Percentiles rank a stretch among this genome's conserved stretches.
Conservation (phyloP, 2,113 vertebrate species). For the human (Homo sapiens) region GRCh38 chrX:117378001-117378500, state of each 20-base stretch:
- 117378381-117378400: not conserved
- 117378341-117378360: not conserved
- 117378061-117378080: not conserved
- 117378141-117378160: not conserved
- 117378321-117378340: not conserved
- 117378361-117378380: not conserved
- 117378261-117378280: not conserved
- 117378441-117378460: not conserved
- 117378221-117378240: not conserved
- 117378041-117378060: not conserved
- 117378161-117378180: not conserved
- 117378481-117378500: not conserved
- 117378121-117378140: not conserved
- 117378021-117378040: not conserved
- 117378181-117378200: not conserved
- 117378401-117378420: not conserved
- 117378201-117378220: conserved; percentile 2
- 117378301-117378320: not conserved
- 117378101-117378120: not conserved
- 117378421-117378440: not conserved
- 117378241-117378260: not conserved
- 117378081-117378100: not conserved
- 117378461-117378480: not conserved
- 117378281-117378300: not conserved
- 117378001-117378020: not conserved